A percentile compares a stretch with the other conserved stretches of the same genome.
These are phyloP conservation scores for Sebastes fasciatus DNA, from an alignment of 2,113 vertebrate species.

Conservation along the genomic window DNA sequence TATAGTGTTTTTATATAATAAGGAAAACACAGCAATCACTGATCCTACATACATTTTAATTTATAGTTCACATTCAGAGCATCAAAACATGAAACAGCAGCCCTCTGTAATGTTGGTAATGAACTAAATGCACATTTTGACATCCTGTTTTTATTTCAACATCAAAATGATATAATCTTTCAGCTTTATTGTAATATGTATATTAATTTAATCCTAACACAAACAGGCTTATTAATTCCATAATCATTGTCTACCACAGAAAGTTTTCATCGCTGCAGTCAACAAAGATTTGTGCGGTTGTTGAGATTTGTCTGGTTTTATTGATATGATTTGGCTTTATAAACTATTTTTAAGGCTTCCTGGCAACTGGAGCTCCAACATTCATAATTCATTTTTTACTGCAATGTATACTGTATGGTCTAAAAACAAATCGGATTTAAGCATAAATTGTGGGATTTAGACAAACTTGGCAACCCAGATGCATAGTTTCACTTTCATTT, in stretches of 20 bases:
- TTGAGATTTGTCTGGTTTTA: neutral
- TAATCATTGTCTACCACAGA: neutral
- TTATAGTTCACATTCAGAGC: neutral
- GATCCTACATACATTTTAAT: neutral
- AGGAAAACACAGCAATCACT: neutral
- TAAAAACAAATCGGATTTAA: neutral
- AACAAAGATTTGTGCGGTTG: neutral
- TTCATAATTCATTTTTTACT: neutral
- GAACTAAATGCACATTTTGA: neutral
- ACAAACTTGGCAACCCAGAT: slow-evolving; percentile 51
- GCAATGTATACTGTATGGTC: neutral
- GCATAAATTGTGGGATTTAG: neutral
- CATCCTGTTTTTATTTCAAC: neutral
- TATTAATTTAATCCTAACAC: neutral
- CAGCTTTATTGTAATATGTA: neutral
- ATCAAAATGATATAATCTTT: neutral
- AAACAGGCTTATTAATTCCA: neutral
- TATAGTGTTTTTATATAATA: neutral
- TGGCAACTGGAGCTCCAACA: neutral
- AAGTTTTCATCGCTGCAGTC: neutral
- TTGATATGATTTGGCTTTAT: neutral
- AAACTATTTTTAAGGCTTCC: neutral
- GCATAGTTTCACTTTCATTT: slow-evolving; percentile 57
- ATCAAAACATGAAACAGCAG: neutral
- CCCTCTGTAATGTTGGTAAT: neutral